Conservation (phyloP, 1,140 invertebrate genomes). For the Leptinotarsa defecta region DNA sequence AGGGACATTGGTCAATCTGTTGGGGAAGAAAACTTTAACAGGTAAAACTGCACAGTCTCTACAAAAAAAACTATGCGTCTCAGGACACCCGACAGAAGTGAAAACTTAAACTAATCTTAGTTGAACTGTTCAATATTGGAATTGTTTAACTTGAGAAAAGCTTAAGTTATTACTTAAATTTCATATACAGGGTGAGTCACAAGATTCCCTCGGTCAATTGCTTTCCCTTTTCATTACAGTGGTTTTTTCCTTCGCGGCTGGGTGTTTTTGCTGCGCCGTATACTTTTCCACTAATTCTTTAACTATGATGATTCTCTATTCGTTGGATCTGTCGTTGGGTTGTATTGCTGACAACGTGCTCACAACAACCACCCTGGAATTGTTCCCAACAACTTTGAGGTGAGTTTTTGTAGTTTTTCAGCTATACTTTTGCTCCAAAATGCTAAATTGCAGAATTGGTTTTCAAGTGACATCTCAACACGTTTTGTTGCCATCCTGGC, state of each 20-base stretch:
- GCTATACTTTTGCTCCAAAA: not conserved
- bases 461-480: no score
- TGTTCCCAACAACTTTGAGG: conserved; percentile 53
- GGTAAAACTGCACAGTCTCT: conserved; percentile 16
- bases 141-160: no score
- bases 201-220: no score
- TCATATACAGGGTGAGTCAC: no score
- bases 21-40: conserved; percentile 42
- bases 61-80: no score
- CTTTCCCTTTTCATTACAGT: conserved; percentile 13
- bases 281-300: conserved; percentile 43
- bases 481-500: no score
- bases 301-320: conserved; percentile 33
- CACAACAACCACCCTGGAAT: conserved; percentile 46
- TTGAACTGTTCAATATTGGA: no score
- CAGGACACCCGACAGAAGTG: no score
- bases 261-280: conserved; percentile 31
- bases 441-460: no score
- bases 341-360: conserved; percentile 45
- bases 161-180: no score
- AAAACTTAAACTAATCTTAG: no score
- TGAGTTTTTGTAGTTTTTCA: conserved; percentile 21
- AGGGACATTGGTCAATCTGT: conserved; percentile 32
- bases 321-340: conserved; percentile 38
- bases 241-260: conserved; percentile 22